Evolutionary conservation across 2,797 vertebrate genomes (phyloP).

Genomic region (Nothura maculosa): DNA sequence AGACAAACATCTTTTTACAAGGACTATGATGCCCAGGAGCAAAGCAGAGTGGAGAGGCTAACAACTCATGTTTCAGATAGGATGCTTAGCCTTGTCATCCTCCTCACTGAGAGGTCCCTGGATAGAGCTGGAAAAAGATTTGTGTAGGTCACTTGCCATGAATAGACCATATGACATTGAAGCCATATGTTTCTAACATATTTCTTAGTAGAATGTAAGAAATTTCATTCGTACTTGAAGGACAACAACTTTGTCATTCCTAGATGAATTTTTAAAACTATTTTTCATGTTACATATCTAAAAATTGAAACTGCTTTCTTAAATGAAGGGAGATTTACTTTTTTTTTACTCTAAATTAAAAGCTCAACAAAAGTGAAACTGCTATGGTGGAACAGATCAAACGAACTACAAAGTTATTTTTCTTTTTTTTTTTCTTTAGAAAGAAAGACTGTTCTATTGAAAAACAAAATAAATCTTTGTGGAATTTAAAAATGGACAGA

Average conservation of each 20-base stretch:
- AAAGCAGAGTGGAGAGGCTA: not conserved
- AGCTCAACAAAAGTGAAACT: conserved; percentile 6
- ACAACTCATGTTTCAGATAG: accelerated
- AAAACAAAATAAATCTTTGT: conserved; percentile 9
- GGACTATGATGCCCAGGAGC: not conserved
- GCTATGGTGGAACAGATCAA: not conserved
- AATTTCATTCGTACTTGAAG: conserved; percentile 58
- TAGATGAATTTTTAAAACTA: conserved; percentile 32
- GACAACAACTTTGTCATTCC: conserved; percentile 61
- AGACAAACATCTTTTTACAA: not conserved
- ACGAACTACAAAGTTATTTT: not conserved
- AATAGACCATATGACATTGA: conserved; percentile 56
- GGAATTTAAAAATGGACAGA: conserved; percentile 40
- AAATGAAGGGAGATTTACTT: conserved; percentile 33
- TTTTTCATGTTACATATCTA: conserved; percentile 34
- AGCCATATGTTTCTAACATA: conserved; percentile 45
- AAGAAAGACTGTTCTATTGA: not conserved
- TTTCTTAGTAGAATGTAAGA: conserved; percentile 52
- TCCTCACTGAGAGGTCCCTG: not conserved
- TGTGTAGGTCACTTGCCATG: conserved; percentile 45
- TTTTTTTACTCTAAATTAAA: conserved; percentile 20
- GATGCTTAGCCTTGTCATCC: not conserved
- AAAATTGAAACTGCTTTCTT: conserved; percentile 58
- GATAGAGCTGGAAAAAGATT: conserved; percentile 62
- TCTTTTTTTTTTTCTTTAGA: not conserved